Base-by-base conservation (phyloP, 1,140 invertebrate species). In the Tetranychus urticae region DNA sequence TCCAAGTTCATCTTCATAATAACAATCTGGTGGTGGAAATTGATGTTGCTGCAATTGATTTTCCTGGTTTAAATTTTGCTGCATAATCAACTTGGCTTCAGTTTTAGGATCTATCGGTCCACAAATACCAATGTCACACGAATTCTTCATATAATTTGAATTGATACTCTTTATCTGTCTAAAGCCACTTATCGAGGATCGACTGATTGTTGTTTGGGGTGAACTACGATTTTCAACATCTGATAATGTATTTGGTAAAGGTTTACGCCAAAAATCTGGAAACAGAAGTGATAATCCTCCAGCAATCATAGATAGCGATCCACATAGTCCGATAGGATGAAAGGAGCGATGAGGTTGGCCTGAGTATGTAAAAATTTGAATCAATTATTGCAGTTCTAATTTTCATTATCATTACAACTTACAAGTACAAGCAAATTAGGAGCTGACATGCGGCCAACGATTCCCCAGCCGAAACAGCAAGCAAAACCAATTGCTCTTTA, bases 401-500 rank as follows among this genome's bases (percentile, higher is more conserved):
- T 39, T 2, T 42, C 14, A 45, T n/a, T 58, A 55, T 33, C 35
- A 13, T 33, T 8, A 34, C 23, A 23, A 56, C 46, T 56, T 61
- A 65, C 64, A 54, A 67, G 45, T 3, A 59, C 56, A 12, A 65
- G 55, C 7, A 65, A 54, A 61, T 67, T 65, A 36, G 62, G 60
- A 14, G 61, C 61, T 7, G 62, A 45, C 36, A 65, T 59, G 35
- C 52, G 58, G 10, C 58, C 64, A 33, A 62, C 57, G 56, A 62
- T 48, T 3, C 52, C 57, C 64, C 64, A 67, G 46, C 58, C 60
- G 23, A 64, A 54, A 52, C 66, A 67, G 5, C 50, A 63, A 31
- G 60, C 64, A 14, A 67, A 60, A 13, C 66, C 66, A 45, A 64
- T 63, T 23, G 50, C 63, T 48, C 66, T 67, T 52, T 63, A 35